These are phyloP conservation scores for Pterobdella sp. DNA, from an alignment of 2,888 invertebrate species.

Conservation along the genomic window DNA sequence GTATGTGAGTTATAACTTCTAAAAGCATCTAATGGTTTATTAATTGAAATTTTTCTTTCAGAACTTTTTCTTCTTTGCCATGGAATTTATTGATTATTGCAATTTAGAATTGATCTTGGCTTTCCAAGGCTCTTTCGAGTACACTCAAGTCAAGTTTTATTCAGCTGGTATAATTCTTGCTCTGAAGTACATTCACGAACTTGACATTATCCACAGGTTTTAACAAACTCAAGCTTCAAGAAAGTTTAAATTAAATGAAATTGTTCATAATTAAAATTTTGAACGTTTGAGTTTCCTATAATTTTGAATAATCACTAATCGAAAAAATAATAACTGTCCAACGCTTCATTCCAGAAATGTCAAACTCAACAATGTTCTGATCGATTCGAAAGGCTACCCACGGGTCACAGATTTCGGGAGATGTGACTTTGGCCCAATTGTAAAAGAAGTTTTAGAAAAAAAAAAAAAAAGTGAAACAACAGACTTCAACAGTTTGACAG, in stretches of 20 bases:
- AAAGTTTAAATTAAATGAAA: too few species aligned
- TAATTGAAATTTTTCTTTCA: background rate
- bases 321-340: too few species aligned
- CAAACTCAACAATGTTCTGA: constrained; percentile 20
- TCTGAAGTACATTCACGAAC: constrained; percentile 50
- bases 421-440: background rate
- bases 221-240: too few species aligned
- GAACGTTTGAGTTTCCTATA: too few species aligned
- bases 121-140: constrained; percentile 15
- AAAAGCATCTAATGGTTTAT: background rate
- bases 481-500: background rate
- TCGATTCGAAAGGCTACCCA: constrained; percentile 23
- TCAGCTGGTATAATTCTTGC: constrained; percentile 39
- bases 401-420: constrained; percentile 23
- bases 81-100: constrained; percentile 24
- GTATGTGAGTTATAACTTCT: background rate
- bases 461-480: background rate
- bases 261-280: too few species aligned
- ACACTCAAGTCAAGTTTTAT: constrained; percentile 24
- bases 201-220: constrained; percentile 53
- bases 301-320: too few species aligned
- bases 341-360: constrained; percentile 24
- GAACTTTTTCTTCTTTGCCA: constrained; percentile 22
- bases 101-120: constrained; percentile 20
- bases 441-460: background rate